Evolutionary conservation across 2,113 vertebrate species (phyloP).

Genomic region (Ameiurus melas): DNA sequence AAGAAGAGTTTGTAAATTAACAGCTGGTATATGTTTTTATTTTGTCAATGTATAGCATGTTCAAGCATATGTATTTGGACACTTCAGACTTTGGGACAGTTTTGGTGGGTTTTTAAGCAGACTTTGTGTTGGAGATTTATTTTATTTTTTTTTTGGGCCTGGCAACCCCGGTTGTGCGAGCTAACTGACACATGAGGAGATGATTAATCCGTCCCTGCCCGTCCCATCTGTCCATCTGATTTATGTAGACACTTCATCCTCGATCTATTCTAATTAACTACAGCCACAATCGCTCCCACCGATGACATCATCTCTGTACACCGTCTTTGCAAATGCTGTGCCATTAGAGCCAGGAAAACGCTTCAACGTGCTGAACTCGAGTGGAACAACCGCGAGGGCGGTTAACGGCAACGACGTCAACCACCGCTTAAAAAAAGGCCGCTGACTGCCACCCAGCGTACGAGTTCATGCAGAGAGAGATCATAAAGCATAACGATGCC

Average conservation of each 20-base stretch:
- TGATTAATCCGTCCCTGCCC: constrained; percentile 51
- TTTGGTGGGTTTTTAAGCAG: not conserved
- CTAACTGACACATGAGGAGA: constrained; percentile 38
- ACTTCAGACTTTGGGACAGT: not conserved
- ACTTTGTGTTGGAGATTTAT: not conserved
- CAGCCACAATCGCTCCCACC: constrained; percentile 47
- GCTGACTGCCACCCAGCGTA: constrained; percentile 2
- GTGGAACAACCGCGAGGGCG: constrained; percentile 26
- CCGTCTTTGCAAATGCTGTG: constrained; percentile 32
- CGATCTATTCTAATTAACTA: constrained; percentile 59
- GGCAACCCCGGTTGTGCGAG: constrained; percentile 19
- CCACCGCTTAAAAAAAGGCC: constrained; percentile 6
- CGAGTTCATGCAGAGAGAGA: not conserved
- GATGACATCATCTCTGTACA: constrained; percentile 39
- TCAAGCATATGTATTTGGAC: not conserved
- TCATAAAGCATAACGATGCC: not conserved
- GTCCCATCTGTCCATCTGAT: constrained; percentile 56
- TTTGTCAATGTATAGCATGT: not conserved
- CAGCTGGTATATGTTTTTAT: too few species aligned
- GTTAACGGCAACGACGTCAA: constrained; percentile 21
- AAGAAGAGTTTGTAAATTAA: too few species aligned
- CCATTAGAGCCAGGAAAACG: constrained; percentile 45
- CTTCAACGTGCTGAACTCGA: constrained; percentile 41
- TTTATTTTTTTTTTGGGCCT: not conserved
- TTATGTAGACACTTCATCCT: constrained; percentile 54